Conservation (phyloP, 2,888 invertebrate species). For the Cheilosia variabilis region DNA sequence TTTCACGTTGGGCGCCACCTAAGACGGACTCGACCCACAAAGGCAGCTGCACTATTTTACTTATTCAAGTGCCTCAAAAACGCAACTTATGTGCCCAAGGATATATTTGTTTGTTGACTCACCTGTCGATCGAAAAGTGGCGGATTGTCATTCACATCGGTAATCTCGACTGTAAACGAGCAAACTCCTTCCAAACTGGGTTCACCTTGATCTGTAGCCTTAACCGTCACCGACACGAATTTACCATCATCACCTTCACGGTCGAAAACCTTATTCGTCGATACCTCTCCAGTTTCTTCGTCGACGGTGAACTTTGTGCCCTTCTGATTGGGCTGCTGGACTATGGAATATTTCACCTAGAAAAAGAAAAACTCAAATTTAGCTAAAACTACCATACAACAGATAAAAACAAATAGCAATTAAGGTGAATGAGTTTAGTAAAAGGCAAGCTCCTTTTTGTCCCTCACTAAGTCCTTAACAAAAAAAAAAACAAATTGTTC, state of each 20-base stretch:
- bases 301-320: conserved; percentile 98
- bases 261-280: conserved; percentile 98
- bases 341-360: conserved; percentile 96
- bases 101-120: conserved; percentile 75
- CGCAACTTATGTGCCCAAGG: not conserved
- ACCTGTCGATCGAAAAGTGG: conserved; percentile 97
- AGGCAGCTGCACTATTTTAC: no score
- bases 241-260: conserved; percentile 98
- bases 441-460: no score
- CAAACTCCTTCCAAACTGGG: conserved; percentile 98
- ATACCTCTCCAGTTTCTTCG: conserved; percentile 97
- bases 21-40: no score
- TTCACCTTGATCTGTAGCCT: conserved; percentile 99
- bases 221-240: conserved; percentile 97
- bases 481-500: no score
- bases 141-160: conserved; percentile 98
- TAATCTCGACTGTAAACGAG: conserved; percentile 98
- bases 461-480: no score
- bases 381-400: not conserved
- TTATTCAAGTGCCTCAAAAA: not conserved
- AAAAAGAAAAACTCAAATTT: conserved; percentile 41
- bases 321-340: conserved; percentile 97
- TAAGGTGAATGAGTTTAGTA: conserved; percentile 27
- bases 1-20: no score
- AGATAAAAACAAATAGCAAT: not conserved